phyloP scores from a whole-genome alignment of 1,140 invertebrate genomes.

The Apis florea region DNA sequence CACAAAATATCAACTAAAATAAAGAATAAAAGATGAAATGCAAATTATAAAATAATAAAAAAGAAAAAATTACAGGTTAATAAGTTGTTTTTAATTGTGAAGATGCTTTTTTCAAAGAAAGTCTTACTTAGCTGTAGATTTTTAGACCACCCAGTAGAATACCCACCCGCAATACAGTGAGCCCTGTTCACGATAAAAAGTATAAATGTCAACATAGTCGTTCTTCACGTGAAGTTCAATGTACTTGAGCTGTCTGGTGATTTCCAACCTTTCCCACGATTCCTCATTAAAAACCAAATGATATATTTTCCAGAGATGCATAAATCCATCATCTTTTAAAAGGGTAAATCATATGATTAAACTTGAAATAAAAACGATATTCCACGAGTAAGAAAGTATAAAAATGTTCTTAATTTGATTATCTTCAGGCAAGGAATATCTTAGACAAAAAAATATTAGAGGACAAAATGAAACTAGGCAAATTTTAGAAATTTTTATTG shows the following conservation, averaged over 20 bases:
- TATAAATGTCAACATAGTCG: constrained; percentile 51
- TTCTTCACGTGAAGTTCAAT: constrained; percentile 46
- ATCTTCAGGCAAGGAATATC: too few relatives aligned
- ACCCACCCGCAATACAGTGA: not conserved
- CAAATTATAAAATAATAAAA: not conserved
- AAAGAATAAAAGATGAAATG: not conserved
- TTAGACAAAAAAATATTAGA: too few relatives aligned
- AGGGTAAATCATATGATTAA: not conserved
- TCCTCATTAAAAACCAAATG: not conserved
- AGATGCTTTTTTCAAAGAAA: not conserved
- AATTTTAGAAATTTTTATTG: too few relatives aligned
- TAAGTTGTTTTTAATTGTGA: too few relatives aligned
- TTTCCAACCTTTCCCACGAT: constrained; percentile 44
- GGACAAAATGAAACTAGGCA: too few relatives aligned
- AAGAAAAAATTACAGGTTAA: too few relatives aligned
- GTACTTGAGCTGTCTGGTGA: constrained; percentile 32
- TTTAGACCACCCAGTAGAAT: not conserved
- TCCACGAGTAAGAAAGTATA: too few relatives aligned
- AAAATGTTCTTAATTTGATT: not conserved
- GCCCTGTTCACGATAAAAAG: constrained; percentile 45
- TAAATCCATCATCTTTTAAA: not conserved
- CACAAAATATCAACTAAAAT: not conserved
- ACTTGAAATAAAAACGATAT: not conserved
- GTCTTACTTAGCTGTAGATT: not conserved
- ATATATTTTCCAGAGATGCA: not conserved